These are phyloP conservation scores for Tringa solitaria DNA, from an alignment of 2,113 vertebrate genomes.

Conservation along the genomic window DNA sequence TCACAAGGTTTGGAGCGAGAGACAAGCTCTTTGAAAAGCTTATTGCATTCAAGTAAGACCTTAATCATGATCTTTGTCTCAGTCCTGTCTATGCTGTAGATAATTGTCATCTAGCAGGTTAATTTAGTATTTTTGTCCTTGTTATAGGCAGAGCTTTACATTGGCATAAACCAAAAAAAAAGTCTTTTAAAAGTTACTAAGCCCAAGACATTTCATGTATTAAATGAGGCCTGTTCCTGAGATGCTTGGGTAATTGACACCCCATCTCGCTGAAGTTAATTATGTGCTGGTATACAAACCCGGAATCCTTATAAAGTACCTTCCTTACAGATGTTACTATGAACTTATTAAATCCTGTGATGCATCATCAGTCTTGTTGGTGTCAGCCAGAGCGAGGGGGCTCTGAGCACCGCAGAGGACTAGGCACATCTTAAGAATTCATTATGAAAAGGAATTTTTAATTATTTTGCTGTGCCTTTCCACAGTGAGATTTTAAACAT, in stretches of 20 bases:
- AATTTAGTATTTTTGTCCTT: not conserved
- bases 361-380: not conserved
- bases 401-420: not conserved
- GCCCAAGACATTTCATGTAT: not conserved
- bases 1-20: not conserved
- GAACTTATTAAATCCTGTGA: not conserved
- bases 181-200: not conserved
- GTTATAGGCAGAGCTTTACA: not conserved
- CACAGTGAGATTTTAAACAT: not conserved
- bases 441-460: not conserved
- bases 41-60: not conserved
- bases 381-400: not conserved
- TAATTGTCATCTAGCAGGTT: not conserved
- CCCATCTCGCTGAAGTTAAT: not conserved
- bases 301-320: not conserved
- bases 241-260: not conserved
- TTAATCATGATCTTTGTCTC: not conserved
- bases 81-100: not conserved
- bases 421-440: not conserved
- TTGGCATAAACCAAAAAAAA: not conserved
- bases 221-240: not conserved
- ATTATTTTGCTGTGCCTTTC: not conserved
- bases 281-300: not conserved
- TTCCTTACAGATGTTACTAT: not conserved
- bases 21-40: not conserved